These are phyloP conservation scores for Toxotes jaculatrix DNA, from an alignment of 2,113 vertebrate genomes.

Conservation along the genomic window DNA sequence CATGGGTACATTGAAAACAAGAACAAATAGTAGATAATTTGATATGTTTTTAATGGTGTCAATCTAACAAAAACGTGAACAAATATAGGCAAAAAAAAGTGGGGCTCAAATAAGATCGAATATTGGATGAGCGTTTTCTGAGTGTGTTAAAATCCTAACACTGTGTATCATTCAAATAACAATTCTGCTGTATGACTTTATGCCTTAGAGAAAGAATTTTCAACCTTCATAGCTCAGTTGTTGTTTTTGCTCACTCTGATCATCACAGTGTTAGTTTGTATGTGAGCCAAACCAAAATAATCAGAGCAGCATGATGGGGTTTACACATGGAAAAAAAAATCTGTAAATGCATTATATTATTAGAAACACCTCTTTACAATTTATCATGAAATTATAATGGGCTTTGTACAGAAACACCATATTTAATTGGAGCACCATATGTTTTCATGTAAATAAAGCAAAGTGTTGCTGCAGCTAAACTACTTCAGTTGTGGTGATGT, in stretches of 20 bases:
- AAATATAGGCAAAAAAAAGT: no score
- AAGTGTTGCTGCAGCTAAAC: constrained; percentile 47
- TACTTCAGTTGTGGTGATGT: constrained; percentile 25
- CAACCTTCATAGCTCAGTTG: not conserved
- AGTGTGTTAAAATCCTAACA: not conserved
- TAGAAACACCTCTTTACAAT: constrained; percentile 8
- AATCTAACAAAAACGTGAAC: no score
- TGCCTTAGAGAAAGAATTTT: not conserved
- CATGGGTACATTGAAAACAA: no score
- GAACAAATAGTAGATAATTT: no score
- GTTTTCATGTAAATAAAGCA: constrained; percentile 54
- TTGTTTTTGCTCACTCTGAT: constrained; percentile 1
- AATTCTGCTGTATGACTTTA: not conserved
- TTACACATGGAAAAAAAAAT: not conserved
- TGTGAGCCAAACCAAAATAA: not conserved
- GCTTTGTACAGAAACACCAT: not conserved
- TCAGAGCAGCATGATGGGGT: not conserved
- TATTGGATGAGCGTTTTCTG: no score
- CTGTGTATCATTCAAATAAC: not conserved
- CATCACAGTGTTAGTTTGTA: not conserved
- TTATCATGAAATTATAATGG: not conserved
- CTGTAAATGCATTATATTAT: not conserved
- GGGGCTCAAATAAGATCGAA: no score
- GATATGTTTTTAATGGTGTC: no score
- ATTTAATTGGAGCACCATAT: constrained; percentile 35